A percentile compares a stretch with the other conserved stretches of the same genome.
Evolutionary conservation across 2,888 invertebrate genomes (phyloP).

Genomic region (Erebia ligea): DNA sequence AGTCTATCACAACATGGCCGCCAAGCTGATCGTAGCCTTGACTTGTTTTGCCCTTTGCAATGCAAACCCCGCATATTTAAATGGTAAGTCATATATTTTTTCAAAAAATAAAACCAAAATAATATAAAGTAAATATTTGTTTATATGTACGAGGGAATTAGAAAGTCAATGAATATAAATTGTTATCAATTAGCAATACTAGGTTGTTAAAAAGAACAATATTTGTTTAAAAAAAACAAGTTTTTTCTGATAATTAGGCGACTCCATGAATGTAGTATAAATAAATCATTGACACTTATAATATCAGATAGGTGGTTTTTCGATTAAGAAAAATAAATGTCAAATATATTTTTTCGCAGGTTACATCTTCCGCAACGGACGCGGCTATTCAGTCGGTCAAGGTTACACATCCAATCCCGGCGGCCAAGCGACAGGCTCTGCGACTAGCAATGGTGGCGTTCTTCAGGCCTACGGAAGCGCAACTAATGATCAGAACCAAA

Average conservation of each 20-base stretch:
- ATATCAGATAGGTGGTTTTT: not conserved
- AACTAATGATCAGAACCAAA: slow-evolving; percentile 34
- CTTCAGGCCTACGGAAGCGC: slow-evolving; percentile 59
- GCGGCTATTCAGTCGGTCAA: slow-evolving; percentile 60
- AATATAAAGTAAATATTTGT: not conserved
- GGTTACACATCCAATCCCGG: slow-evolving; percentile 57
- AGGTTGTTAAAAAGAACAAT: too few species aligned
- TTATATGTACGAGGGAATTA: not conserved
- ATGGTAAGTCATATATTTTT: slow-evolving; percentile 7
- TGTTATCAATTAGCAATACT: too few species aligned
- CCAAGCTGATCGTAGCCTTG: slow-evolving; percentile 65
- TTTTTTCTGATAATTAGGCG: too few species aligned
- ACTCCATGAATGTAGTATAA: too few species aligned
- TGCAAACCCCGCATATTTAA: slow-evolving; percentile 59
- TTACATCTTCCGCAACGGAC: slow-evolving; percentile 64
- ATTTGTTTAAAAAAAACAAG: too few species aligned
- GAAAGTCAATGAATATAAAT: too few species aligned
- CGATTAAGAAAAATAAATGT: not conserved
- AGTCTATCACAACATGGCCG: slow-evolving; percentile 59
- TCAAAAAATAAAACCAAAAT: slow-evolving; percentile 14
- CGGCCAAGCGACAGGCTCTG: slow-evolving; percentile 60
- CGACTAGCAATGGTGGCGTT: slow-evolving; percentile 51
- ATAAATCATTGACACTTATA: not conserved
- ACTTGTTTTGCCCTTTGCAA: slow-evolving; percentile 66
- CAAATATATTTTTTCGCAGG: slow-evolving; percentile 47